A percentile compares a stretch with the other conserved stretches of the same genome.
These are phyloP conservation scores for Drosophila buzzatii DNA, from an alignment of 2,888 invertebrate genomes.

Conservation along the genomic window DNA sequence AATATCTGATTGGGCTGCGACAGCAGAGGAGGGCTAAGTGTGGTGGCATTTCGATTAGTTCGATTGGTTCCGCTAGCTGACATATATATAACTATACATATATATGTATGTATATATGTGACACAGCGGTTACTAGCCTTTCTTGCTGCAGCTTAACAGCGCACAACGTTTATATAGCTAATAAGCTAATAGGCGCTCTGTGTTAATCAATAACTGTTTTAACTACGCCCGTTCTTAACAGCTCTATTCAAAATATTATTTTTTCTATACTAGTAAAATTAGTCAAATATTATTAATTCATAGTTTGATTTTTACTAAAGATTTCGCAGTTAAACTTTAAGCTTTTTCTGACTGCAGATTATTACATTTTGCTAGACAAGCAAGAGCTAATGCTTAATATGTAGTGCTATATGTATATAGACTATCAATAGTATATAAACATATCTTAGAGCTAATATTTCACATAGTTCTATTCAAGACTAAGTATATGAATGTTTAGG, in stretches of 20 bases:
- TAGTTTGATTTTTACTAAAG: too few species aligned
- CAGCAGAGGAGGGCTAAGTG: neutral
- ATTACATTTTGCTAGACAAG: too few species aligned
- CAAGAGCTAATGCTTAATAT: too few species aligned
- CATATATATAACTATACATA: neutral
- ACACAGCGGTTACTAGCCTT: neutral
- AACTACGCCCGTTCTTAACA: neutral
- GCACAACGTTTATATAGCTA: constrained; percentile 1
- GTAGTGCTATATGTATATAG: too few species aligned
- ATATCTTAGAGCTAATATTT: too few species aligned
- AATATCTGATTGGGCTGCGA: constrained; percentile 29
- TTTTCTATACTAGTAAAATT: too few species aligned
- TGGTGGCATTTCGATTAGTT: constrained; percentile 17
- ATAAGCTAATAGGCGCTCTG: neutral
- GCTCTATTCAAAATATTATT: neutral
- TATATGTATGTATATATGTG: neutral
- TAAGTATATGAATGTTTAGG: too few species aligned
- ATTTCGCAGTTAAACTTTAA: too few species aligned
- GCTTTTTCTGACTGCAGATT: too few species aligned
- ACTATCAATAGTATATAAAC: too few species aligned
- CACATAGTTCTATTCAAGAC: too few species aligned
- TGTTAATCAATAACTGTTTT: constrained; percentile 1
- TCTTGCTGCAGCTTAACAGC: neutral
- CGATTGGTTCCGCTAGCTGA: constrained; percentile 4
- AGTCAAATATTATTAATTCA: too few species aligned